Conservation (phyloP, 2,888 invertebrate genomes). For the Sthenelais limicola region DNA sequence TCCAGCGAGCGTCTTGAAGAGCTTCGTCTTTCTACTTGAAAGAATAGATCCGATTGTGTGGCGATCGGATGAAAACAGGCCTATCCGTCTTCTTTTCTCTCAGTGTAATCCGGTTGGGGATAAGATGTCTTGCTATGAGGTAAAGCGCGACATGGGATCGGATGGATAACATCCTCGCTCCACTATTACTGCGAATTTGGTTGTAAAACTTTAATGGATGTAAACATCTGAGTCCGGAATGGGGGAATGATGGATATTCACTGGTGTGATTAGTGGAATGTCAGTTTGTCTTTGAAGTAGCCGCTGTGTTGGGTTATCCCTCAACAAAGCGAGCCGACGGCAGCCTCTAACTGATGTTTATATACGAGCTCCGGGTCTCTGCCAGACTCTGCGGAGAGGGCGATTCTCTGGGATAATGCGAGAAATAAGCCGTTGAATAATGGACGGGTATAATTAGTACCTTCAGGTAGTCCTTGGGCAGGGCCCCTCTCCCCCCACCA, state of each 20-base stretch:
- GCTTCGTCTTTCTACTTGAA: no score
- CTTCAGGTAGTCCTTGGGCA: conserved; percentile 13
- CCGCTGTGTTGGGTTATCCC: conserved; percentile 8
- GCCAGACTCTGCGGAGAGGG: not conserved
- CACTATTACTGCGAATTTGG: conserved; percentile 29
- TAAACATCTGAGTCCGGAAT: conserved; percentile 9
- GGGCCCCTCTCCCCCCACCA: conserved; percentile 13
- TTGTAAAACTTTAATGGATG: conserved; percentile 38
- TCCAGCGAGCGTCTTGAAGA: no score
- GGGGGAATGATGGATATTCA: conserved; percentile 24
- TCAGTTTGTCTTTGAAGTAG: conserved; percentile 22
- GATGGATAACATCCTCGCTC: no score
- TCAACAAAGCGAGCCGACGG: not conserved
- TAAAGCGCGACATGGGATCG: no score
- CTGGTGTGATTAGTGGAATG: conserved; percentile 18
- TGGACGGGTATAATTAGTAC: conserved; percentile 31
- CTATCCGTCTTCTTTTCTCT: conserved; percentile 15
- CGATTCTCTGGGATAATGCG: conserved; percentile 29
- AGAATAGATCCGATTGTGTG: no score
- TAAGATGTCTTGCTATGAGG: no score
- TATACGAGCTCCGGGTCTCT: not conserved
- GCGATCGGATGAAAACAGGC: not conserved
- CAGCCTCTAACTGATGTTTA: conserved; percentile 22
- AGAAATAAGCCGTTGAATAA: conserved; percentile 39
- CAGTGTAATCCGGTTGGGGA: conserved; percentile 36